Evolutionary conservation across 2,888 invertebrate species (phyloP), one percentile per base, ranked within the genome.

Genomic region (Plagiodera versicolora): DNA sequence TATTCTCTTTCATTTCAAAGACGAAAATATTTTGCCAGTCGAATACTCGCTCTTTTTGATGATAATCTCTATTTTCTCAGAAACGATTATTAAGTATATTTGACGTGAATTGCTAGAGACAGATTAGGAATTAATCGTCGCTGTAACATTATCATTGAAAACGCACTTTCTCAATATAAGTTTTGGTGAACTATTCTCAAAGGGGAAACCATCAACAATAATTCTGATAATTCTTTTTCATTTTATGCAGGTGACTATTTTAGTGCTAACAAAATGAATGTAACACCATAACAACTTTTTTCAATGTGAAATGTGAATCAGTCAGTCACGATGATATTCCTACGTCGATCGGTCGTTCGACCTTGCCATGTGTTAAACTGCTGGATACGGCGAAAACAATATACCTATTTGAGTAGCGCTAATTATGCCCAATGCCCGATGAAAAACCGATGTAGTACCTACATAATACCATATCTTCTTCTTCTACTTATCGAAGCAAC

Each of bases 1-100:
- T n/a, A n/a, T n/a, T 64, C 63, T 56, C 58, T 67, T 69, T 62
- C 45, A 60, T 48, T 44, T 50, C 46, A 59, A 64, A 55, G 56
- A 61, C 59, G n/a, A 58, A 62, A 56, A 62, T 48, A 53, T 32
- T 52, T 58, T 50, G 54, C 28, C 28, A 28, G 4, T 60, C 60
- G 51, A 60, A 56, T 56, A 47, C 47, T 53, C 52, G 18, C 46
- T n/a, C n/a, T n/a, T 52, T 35, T 47, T 48, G 52, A 35, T 56
- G 48, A 60, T 52, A 60, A 56, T 52, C 48, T 50, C 51, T 57
- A 45, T 57, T 28, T 51, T 57, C 32, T 17, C 51, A 47, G 17
- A 17, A 5, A 16, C 6, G 4, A 44, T 10, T 19, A 48, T 48
- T 24, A n/a, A 10, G 4, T n/a, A 32, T 17, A 32, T 30, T 18